Conservation (phyloP, 1,140 invertebrate genomes). For the Heterodera schachtii region DNA sequence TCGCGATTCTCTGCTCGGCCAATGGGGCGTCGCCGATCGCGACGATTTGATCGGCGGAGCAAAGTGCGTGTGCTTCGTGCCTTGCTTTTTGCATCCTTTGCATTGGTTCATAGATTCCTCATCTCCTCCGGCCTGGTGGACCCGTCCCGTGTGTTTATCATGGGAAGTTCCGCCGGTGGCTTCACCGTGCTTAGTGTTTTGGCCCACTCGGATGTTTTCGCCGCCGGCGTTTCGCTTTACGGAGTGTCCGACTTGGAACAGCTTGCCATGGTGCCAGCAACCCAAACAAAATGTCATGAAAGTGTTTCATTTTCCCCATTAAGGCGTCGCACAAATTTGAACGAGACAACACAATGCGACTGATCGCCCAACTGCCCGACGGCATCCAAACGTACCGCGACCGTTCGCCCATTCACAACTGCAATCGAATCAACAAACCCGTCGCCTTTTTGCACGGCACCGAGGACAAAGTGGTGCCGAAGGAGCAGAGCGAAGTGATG, state of each 20-base stretch:
- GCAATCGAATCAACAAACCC: slow-evolving; percentile 36
- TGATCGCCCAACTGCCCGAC: slow-evolving; percentile 19
- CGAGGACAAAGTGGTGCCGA: slow-evolving; percentile 31
- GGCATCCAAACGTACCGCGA: slow-evolving; percentile 27
- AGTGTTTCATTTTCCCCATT: neutral
- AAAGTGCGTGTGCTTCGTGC: neutral
- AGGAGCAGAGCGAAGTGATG: slow-evolving; percentile 27
- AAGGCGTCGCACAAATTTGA: slow-evolving; percentile 39
- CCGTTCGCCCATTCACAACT: slow-evolving; percentile 36
- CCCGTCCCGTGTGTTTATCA: slow-evolving; percentile 32
- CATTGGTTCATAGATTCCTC: slow-evolving; percentile 11
- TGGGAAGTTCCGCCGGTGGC: slow-evolving; percentile 40
- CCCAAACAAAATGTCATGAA: neutral
- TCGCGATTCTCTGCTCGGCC: slow-evolving; percentile 27
- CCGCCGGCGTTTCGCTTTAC: slow-evolving; percentile 33
- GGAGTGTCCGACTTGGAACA: slow-evolving; percentile 39
- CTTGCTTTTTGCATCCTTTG: neutral
- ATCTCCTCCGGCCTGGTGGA: slow-evolving; percentile 28
- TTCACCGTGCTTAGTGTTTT: slow-evolving; percentile 29
- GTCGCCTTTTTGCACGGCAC: slow-evolving; percentile 36
- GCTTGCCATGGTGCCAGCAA: slow-evolving; percentile 14
- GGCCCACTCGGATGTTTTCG: slow-evolving; percentile 20
- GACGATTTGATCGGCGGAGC: slow-evolving; percentile 32
- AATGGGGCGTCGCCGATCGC: slow-evolving; percentile 36
- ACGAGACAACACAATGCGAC: slow-evolving; percentile 20